Evolutionary conservation across 2,797 vertebrate species (phyloP), one percentile per base, ranked within the genome.

Genomic region (Sorex maritimensis): DNA sequence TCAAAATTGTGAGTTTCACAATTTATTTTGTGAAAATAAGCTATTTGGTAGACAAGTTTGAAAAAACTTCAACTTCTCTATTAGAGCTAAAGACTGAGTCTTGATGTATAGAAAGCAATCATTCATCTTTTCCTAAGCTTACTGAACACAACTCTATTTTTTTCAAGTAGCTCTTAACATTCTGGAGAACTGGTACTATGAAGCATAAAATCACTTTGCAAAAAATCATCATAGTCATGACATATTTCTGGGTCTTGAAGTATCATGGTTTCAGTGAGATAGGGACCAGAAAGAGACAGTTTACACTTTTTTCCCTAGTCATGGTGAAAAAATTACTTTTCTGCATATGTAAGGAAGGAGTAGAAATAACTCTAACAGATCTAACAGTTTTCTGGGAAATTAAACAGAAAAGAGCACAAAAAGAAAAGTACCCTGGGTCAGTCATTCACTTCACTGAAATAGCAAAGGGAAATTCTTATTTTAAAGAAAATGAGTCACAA

Each of bases 401-500:
- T 94, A 92, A 93, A 95, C 55, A 82, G 90, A 78, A 91, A 81
- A 80, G 93, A 95, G 63, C 77, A 93, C 78, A 92, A 82, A 74
- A 96, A 94, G 93, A 28, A 92, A 95, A 96, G 34, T 28, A 52
- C 94, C 89, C 44, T 8, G 21, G 90, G 52, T 88, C 94, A 93
- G 61, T 83, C 91, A 93, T 79, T 95, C 72, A 73, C 58, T 67
- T 93, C 94, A 95, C 95, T 97, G 97, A 98, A 98, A 97, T 96
- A 96, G 94, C 95, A 95, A 93, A 81, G 38, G 94, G 73, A 80
- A 80, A 52, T 52, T 95, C 97, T 97, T 97, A 92, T 95, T 97
- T 97, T 96, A 97, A 96, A 94, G 55, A 63, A 61, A 88, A 49
- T 98, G 98, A 98, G 92, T 98, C 98, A 98, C 67, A 91, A 94